A percentile compares a stretch with the other conserved stretches of the same genome.
Conservation (phyloP, 2,888 invertebrate species). For the Campoletis raptor region DNA sequence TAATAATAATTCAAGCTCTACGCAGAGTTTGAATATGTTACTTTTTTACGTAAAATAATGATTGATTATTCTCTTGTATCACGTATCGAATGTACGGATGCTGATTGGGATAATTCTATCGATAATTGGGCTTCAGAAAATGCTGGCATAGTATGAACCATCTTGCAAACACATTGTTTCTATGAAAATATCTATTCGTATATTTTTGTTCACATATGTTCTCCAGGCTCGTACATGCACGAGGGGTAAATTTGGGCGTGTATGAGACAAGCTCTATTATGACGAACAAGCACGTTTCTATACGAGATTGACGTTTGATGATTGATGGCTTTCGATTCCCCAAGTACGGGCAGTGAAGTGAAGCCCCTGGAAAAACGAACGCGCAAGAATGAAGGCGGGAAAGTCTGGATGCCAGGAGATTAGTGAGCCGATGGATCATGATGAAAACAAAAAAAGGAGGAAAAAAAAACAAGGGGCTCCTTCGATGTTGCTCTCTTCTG, state of each 20-base stretch:
- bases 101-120: neutral
- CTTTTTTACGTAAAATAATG: neutral
- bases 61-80: neutral
- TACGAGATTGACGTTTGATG: constrained; percentile 39
- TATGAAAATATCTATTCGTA: neutral
- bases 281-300: constrained; percentile 17
- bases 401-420: constrained; percentile 30
- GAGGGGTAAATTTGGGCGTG: neutral
- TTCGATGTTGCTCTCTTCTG: neutral
- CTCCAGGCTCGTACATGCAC: neutral
- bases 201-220: constrained; percentile 15
- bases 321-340: constrained; percentile 47
- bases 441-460: neutral
- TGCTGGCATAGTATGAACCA: neutral
- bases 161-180: constrained; percentile 2
- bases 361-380: constrained; percentile 3
- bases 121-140: neutral
- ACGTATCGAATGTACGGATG: neutral
- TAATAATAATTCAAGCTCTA: neutral
- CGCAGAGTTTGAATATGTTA: neutral
- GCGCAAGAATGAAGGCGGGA: constrained; percentile 7
- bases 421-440: constrained; percentile 46
- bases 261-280: constrained; percentile 22
- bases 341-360: constrained; percentile 21
- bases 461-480: neutral